Conservation (phyloP, 2,113 vertebrate genomes). For the Onychostoma macrolepis region DNA sequence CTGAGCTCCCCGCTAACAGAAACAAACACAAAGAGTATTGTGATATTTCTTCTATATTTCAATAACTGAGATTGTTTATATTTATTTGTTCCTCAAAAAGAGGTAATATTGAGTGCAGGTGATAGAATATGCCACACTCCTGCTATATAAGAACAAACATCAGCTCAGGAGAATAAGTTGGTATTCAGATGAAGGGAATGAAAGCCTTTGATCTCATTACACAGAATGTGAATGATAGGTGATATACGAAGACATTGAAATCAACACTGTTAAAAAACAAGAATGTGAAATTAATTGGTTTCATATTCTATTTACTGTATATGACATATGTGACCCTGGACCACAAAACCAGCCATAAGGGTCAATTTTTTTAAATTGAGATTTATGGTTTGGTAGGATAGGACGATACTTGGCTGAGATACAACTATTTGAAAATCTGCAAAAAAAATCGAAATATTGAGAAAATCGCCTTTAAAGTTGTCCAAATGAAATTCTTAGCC, state of each 20-base stretch:
- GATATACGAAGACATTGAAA: not conserved
- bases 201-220: not conserved
- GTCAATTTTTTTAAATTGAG: too few relatives aligned
- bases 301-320: not conserved
- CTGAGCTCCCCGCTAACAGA: not conserved
- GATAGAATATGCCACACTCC: not conserved
- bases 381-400: too few relatives aligned
- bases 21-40: not conserved
- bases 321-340: not conserved
- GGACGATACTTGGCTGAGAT: too few relatives aligned
- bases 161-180: constrained; percentile 5
- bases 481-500: too few relatives aligned
- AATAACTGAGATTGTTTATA: not conserved
- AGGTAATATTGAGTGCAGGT: not conserved
- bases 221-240: not conserved
- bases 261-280: not conserved
- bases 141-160: not conserved
- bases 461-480: too few relatives aligned
- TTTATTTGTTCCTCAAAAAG: not conserved
- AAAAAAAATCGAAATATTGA: too few relatives aligned
- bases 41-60: not conserved
- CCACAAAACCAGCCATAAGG: not conserved
- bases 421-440: too few relatives aligned
- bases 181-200: not conserved
- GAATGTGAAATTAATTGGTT: not conserved